Evolutionary conservation across 2,797 vertebrate genomes (phyloP).

Genomic region (Sparus aurata): DNA sequence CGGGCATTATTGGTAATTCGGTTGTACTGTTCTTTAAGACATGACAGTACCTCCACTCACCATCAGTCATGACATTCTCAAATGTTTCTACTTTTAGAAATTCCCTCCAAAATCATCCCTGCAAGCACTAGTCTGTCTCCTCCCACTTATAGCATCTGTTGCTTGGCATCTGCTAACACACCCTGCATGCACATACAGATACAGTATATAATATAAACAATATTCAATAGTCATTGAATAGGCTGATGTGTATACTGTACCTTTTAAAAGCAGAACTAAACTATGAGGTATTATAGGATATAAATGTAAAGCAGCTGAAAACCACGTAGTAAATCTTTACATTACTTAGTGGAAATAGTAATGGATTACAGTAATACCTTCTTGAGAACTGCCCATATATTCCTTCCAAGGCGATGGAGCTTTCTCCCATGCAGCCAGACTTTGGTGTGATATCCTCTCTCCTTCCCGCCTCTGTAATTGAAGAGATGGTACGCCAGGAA

Average conservation of each 20-base stretch:
- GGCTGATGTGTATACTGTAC: neutral
- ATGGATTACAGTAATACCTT: neutral
- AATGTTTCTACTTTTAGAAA: constrained; percentile 67
- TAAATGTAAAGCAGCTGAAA: neutral
- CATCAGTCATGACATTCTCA: constrained; percentile 16
- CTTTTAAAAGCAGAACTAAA: neutral
- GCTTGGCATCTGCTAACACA: constrained; percentile 57
- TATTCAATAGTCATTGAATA: neutral
- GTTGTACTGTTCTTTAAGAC: constrained; percentile 21
- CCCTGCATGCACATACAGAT: constrained; percentile 31
- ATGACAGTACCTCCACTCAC: constrained; percentile 18
- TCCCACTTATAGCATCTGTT: constrained; percentile 59
- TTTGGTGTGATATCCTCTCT: constrained; percentile 23
- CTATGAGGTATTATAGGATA: neutral
- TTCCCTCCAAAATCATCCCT: constrained; percentile 51
- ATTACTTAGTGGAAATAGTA: neutral
- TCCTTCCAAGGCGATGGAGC: constrained; percentile 3
- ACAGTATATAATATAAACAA: constrained; percentile 14
- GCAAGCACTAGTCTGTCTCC: constrained; percentile 52
- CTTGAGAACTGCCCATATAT: neutral
- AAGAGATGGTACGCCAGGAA: constrained; percentile 72
- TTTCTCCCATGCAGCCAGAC: constrained; percentile 37
- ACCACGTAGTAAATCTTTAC: neutral
- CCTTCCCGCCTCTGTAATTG: constrained; percentile 54
- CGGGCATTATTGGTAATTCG: neutral